Percentiles rank a stretch among this genome's conserved stretches.
These are phyloP conservation scores for Hylaeus anthracinus DNA, from an alignment of 1,140 invertebrate species.

Conservation along the genomic window DNA sequence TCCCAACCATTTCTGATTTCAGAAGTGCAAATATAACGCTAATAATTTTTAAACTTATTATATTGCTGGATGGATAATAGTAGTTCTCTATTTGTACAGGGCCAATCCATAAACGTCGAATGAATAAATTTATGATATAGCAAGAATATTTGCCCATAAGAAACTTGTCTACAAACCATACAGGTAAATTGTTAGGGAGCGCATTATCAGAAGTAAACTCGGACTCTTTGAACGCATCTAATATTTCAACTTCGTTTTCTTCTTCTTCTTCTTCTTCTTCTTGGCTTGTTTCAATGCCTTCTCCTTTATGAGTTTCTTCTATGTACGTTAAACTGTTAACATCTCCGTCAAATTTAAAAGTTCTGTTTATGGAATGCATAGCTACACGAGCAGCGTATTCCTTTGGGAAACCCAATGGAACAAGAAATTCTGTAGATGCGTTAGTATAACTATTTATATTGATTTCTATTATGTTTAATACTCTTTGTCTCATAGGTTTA, in stretches of 20 bases:
- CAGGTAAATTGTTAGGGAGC: conserved; percentile 75
- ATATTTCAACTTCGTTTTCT: conserved; percentile 17
- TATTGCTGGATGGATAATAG: conserved; percentile 82
- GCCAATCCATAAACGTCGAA: conserved; percentile 85
- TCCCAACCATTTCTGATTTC: conserved; percentile 71
- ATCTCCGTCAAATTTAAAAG: conserved; percentile 63
- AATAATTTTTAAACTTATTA: conserved; percentile 84
- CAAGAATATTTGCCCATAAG: conserved; percentile 83
- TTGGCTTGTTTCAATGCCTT: neutral
- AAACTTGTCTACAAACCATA: conserved; percentile 85
- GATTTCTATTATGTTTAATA: conserved; percentile 83
- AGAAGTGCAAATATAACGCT: conserved; percentile 86
- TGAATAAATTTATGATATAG: conserved; percentile 86
- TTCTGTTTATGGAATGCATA: conserved; percentile 11
- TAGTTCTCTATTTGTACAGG: conserved; percentile 89
- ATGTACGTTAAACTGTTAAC: conserved; percentile 46
- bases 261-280: conserved; percentile 19
- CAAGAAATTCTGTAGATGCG: conserved; percentile 81
- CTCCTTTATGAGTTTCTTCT: conserved; percentile 18
- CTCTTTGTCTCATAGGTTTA: conserved; percentile 78
- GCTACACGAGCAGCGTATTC: conserved; percentile 56
- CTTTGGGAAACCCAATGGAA: conserved; percentile 57
- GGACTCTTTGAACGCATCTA: neutral
- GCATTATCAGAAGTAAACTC: conserved; percentile 34
- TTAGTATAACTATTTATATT: conserved; percentile 85